Conservation (phyloP, 2,888 invertebrate genomes). For the Drosophila emarginata region DNA sequence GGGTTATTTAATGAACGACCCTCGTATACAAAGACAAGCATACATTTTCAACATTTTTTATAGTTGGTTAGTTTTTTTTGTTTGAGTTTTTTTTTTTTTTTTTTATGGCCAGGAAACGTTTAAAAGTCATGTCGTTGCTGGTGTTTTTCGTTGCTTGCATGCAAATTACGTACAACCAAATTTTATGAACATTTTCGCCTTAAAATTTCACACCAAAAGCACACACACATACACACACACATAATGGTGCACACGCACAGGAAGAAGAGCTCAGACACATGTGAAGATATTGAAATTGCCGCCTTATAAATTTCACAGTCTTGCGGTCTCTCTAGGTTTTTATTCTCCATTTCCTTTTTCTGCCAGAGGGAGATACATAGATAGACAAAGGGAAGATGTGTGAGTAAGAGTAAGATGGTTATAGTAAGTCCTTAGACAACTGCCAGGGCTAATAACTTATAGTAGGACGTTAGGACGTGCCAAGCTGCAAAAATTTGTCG, state of each 20-base stretch:
- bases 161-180: conserved; percentile 70
- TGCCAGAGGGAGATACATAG: not conserved
- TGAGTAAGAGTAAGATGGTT: not conserved
- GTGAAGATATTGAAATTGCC: conserved; percentile 71
- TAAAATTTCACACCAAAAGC: conserved; percentile 67
- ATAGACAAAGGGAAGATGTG: not conserved
- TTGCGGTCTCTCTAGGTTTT: conserved; percentile 51
- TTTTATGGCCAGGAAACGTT: conserved; percentile 58
- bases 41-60: conserved; percentile 4
- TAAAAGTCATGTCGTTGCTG: conserved; percentile 69
- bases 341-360: not conserved
- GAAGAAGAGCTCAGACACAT: conserved; percentile 3
- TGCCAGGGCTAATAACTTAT: conserved; percentile 63
- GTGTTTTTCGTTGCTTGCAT: conserved; percentile 37
- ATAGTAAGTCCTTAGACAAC: conserved; percentile 31
- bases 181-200: conserved; percentile 70
- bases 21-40: not conserved
- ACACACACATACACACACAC: conserved; percentile 13
- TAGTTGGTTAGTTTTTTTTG: conserved; percentile 33
- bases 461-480: conserved; percentile 58
- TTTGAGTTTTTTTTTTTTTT: conserved; percentile 40
- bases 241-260: not conserved
- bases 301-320: conserved; percentile 67
- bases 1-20: conserved; percentile 1
- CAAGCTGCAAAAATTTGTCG: conserved; percentile 55